A percentile compares a stretch with the other conserved stretches of the same genome.
Evolutionary conservation across 2,888 invertebrate genomes (phyloP).

Genomic region (Ptilodon capucinus): DNA sequence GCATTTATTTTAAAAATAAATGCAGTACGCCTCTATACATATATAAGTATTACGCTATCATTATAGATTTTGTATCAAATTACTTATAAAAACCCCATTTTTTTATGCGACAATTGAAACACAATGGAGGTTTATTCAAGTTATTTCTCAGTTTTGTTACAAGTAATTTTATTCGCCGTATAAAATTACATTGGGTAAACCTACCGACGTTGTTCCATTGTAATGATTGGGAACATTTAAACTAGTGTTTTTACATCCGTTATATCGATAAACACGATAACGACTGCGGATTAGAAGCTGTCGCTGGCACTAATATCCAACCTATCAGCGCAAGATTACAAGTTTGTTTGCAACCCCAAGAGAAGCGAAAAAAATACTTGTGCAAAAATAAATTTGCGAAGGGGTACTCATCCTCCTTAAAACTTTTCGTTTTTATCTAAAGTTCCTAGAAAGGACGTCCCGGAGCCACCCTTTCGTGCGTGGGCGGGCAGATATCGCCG

Average conservation of each 20-base stretch:
- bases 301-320: background rate
- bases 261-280: conserved; percentile 60
- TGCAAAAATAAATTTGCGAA: too few relatives aligned
- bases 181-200: too few relatives aligned
- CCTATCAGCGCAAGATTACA: background rate
- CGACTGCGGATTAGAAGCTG: conserved; percentile 23
- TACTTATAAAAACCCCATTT: too few relatives aligned
- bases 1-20: too few relatives aligned
- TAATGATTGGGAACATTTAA: background rate
- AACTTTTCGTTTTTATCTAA: background rate
- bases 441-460: conserved; percentile 8
- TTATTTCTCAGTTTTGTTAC: background rate
- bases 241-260: too few relatives aligned
- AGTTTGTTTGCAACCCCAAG: background rate
- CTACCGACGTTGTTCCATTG: background rate
- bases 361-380: too few relatives aligned
- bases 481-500: conserved; percentile 8
- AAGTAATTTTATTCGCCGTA: background rate
- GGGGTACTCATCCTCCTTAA: too few relatives aligned
- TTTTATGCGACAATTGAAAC: background rate
- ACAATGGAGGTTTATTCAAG: background rate
- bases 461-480: conserved; percentile 24
- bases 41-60: too few relatives aligned
- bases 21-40: too few relatives aligned
- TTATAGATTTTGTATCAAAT: too few relatives aligned